Evolutionary conservation across 2,888 invertebrate species (phyloP), one percentile per base, ranked within the genome.

Genomic region (Drosophila heteroneura): DNA sequence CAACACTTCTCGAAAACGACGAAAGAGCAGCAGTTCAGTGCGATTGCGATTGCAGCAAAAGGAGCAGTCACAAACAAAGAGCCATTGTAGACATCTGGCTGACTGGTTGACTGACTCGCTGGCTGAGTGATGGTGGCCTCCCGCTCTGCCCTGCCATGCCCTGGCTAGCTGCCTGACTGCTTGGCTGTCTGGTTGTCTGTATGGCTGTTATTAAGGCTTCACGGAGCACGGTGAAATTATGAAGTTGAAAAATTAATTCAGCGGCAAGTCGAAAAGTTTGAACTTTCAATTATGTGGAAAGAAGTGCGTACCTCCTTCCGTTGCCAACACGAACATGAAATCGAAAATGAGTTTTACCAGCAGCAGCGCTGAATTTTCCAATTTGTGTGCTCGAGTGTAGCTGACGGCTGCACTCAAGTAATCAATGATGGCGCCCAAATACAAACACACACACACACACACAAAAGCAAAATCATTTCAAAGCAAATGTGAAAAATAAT

Each of bases 211-310:
- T 85, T 89, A 84, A 78, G 70, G 79, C 85, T 74, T 82, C 77
- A 61, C 56, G 64, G 60, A 77, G 77, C 79, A 79, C 83, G 78
- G 78, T 79, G 77, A 89, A 89, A 85, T 89, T 89, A 86, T 86
- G 79, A 89, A 89, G 88, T 89, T 83, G 88, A 76, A 77, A 87
- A 89, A 89, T 87, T 87, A 87, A 87, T 85, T 85, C 88, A 85
- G 88, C 85, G 85, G 89, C 90, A 87, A 82, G 79, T 73, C 76
- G 84, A 81, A 88, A 88, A 89, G 76, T 89, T 85, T 89, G 84
- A 89, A 82, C 86, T 85, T 89, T 85, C 89, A 89, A 85, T 85
- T 85, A 85, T 89, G 82, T 80, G 88, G 65, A 83, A 83, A 74
- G 79, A 69, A 74, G 49, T 61, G 53, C 63, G 83, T 72, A 22